Base-by-base conservation (phyloP, 2,888 invertebrate genomes). In the Oligia latruncula region DNA sequence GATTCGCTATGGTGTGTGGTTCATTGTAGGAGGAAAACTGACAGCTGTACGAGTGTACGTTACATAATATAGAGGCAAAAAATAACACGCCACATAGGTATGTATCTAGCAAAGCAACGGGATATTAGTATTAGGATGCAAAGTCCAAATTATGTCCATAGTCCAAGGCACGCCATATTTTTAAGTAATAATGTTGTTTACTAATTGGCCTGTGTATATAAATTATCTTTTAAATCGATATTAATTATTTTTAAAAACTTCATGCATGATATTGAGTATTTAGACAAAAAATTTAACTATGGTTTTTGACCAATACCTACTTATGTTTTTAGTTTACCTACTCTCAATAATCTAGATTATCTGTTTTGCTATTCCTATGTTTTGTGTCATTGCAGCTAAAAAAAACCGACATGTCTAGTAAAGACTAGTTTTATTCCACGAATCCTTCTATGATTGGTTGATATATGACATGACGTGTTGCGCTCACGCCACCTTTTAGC, bases 391-490 rank as follows among this genome's bases (percentile, higher is more conserved):
- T 20, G 40, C 35, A 49, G 49, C 49, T 55, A 46, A 40, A 74
- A 40, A 74, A 65, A 67, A 49, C 11, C 17, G 52, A 20, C 58
- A 43, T 73, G 52, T 43, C n/a, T 84, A 60, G 52, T 73, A 71
- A 73, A 62, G 8, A 46, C 71, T 64, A 62, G 62, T 71, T 76
- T 55, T 40, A 71, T 55, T 82, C 43, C 43, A 86, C 77, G 74
- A 74, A 82, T 66, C 72, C 65, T 85, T 77, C 60, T 75, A 68
- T 82, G 82, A 78, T 86, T 84, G 84, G 82, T 72, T 66, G 77
- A 43, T 40, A 52, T 35, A 82, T 77, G 74, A 72, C 86, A 82
- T 77, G 74, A 72, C 86, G 74, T 84, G 67, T 81, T 84, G 73
- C 65, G 82, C 74, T 82, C 77, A 43, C 86, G 77, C 84, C 72